Conservation (phyloP, 2,113 vertebrate species). For the Malurus cyaneus region DNA sequence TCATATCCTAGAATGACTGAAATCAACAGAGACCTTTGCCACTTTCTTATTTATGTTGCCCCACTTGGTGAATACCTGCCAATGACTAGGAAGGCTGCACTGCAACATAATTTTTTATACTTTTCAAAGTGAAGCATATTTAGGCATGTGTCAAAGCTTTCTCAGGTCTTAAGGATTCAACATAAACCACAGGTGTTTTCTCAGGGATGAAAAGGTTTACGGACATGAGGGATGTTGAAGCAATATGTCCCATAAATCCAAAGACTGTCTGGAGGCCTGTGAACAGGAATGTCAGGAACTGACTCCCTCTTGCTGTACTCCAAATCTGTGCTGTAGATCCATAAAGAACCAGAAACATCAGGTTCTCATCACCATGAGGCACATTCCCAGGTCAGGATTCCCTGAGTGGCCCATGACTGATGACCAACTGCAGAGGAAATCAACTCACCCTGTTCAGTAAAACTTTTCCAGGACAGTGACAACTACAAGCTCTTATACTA, state of each 20-base stretch:
- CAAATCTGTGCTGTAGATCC: slow-evolving; percentile 24
- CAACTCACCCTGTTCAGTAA: neutral
- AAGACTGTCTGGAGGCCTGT: neutral
- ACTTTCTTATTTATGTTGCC: slow-evolving; percentile 29
- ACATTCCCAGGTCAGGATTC: slow-evolving; percentile 14
- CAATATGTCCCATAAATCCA: slow-evolving; percentile 42
- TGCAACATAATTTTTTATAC: slow-evolving; percentile 8
- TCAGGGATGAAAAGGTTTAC: slow-evolving; percentile 39
- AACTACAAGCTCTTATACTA: neutral
- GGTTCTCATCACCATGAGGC: slow-evolving; percentile 10
- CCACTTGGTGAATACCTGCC: neutral
- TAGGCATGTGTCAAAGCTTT: slow-evolving; percentile 38
- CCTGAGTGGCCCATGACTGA: neutral
- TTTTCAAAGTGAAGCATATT: slow-evolving; percentile 37
- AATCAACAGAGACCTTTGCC: slow-evolving; percentile 1
- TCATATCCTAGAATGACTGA: neutral
- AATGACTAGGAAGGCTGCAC: neutral
- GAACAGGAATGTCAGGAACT: slow-evolving; percentile 13
- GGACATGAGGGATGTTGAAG: neutral
- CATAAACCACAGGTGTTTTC: slow-evolving; percentile 43
- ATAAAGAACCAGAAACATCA: slow-evolving; percentile 18
- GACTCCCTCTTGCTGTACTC: neutral
- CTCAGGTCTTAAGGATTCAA: slow-evolving; percentile 22
- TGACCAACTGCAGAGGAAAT: neutral
- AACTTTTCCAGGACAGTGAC: neutral